Conservation (phyloP, 2,113 vertebrate species). For the Alosa alosa region DNA sequence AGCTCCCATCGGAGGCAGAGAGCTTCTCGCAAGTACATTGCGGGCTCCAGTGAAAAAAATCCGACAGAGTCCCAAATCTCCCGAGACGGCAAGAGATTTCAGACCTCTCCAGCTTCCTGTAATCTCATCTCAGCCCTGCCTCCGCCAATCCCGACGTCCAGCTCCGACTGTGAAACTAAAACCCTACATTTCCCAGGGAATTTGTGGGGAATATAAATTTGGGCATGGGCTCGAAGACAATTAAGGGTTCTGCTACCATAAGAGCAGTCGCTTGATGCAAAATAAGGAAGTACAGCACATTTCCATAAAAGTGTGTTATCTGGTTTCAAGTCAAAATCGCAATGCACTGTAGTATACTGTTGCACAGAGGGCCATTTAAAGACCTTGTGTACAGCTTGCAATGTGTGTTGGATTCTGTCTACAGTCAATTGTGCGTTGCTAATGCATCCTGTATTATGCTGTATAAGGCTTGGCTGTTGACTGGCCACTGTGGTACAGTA, state of each 20-base stretch:
- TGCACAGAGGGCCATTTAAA: neutral
- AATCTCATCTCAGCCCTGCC: conserved; percentile 32
- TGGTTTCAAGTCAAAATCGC: neutral
- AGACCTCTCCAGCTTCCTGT: conserved; percentile 37
- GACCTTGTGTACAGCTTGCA: too few species aligned
- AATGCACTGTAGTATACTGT: neutral
- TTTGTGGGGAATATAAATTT: neutral
- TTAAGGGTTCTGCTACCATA: neutral
- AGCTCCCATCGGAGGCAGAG: conserved; percentile 56
- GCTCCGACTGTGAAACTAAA: neutral
- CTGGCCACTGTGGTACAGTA: too few species aligned
- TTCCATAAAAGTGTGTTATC: neutral
- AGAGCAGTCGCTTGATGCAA: neutral
- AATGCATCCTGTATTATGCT: too few species aligned
- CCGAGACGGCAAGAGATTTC: conserved; percentile 26
- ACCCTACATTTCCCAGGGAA: neutral
- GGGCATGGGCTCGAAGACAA: neutral
- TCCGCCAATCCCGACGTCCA: neutral
- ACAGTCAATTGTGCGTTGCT: too few species aligned
- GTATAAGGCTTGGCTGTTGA: too few species aligned
- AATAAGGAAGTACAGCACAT: neutral
- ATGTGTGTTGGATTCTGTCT: too few species aligned
- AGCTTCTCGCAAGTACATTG: neutral
- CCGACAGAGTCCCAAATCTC: neutral
- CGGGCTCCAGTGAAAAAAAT: conserved; percentile 30